Conservation (phyloP, 2,888 invertebrate species). For the Bellardia bayeri region DNA sequence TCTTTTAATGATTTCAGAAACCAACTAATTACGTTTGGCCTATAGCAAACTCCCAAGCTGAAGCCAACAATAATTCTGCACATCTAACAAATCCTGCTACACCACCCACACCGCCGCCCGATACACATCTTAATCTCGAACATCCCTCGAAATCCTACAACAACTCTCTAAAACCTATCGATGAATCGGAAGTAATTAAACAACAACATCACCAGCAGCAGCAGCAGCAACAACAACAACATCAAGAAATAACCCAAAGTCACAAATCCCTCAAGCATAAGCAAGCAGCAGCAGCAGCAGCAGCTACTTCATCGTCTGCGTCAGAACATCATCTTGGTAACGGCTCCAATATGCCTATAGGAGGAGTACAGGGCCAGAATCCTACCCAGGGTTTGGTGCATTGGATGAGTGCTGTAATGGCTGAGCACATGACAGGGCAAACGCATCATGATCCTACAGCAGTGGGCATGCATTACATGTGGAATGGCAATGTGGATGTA, state of each 20-base stretch:
- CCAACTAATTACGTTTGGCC: conserved; percentile 87
- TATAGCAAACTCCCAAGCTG: conserved; percentile 75
- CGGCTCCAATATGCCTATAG: conserved; percentile 82
- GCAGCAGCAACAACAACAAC: conserved; percentile 75
- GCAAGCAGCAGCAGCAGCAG: conserved; percentile 22
- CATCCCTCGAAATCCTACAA: conserved; percentile 60
- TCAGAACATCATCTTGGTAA: conserved; percentile 47
- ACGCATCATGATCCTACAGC: conserved; percentile 88
- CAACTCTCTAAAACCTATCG: conserved; percentile 55
- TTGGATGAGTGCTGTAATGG: conserved; percentile 98
- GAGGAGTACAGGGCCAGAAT: conserved; percentile 86
- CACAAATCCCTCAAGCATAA: conserved; percentile 64
- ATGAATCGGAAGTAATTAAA: conserved; percentile 59
- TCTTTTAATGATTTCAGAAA: conserved; percentile 86
- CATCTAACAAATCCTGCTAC: conserved; percentile 74
- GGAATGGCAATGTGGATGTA: conserved; percentile 84
- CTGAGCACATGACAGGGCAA: conserved; percentile 94
- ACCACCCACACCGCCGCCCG: conserved; percentile 76
- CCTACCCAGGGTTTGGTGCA: conserved; percentile 93
- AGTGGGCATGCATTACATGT: conserved; percentile 85
- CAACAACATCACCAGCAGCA: conserved; percentile 12
- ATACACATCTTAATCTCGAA: conserved; percentile 55
- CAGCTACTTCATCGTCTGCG: conserved; percentile 41
- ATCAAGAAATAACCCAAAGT: conserved; percentile 61
- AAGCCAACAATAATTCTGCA: conserved; percentile 73